phyloP scores from a whole-genome alignment of 2,888 invertebrate species.

The Seira sanloemensis region DNA sequence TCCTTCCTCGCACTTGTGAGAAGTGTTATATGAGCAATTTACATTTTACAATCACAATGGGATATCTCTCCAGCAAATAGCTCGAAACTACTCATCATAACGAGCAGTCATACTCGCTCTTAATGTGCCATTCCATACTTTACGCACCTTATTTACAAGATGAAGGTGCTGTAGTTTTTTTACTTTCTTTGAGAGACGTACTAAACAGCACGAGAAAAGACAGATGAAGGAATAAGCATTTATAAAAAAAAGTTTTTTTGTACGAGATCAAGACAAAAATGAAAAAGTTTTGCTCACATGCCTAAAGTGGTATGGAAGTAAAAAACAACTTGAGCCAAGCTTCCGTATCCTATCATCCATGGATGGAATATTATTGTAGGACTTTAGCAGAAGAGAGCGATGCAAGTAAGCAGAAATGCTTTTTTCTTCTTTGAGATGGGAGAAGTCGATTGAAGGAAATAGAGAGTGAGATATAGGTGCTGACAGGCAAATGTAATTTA shows the following conservation, averaged over 20 bases:
- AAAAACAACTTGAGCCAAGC: background rate
- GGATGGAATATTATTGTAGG: background rate
- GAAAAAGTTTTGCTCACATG: conserved; percentile 5
- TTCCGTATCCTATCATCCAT: too few relatives aligned
- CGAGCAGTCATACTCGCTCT: conserved; percentile 7
- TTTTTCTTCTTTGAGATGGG: background rate
- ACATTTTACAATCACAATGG: conserved; percentile 60
- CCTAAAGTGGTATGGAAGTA: background rate
- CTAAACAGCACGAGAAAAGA: conserved; percentile 17
- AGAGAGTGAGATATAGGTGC: conserved; percentile 50
- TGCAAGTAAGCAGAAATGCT: background rate
- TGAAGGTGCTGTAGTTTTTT: background rate
- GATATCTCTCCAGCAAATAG: conserved; percentile 49
- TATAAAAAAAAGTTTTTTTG: background rate
- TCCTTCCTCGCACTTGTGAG: conserved; percentile 24
- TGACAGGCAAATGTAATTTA: conserved; percentile 61
- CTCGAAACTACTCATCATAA: conserved; percentile 44
- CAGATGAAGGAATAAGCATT: background rate
- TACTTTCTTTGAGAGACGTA: background rate
- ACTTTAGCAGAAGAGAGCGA: background rate
- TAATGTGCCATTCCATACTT: conserved; percentile 17
- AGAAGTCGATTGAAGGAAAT: conserved; percentile 36
- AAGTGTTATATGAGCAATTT: conserved; percentile 59
- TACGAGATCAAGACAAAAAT: conserved; percentile 9
- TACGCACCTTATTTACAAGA: conserved; percentile 33